Evolutionary conservation across 2,797 vertebrate species (phyloP).

Genomic region (Meda fulgida): DNA sequence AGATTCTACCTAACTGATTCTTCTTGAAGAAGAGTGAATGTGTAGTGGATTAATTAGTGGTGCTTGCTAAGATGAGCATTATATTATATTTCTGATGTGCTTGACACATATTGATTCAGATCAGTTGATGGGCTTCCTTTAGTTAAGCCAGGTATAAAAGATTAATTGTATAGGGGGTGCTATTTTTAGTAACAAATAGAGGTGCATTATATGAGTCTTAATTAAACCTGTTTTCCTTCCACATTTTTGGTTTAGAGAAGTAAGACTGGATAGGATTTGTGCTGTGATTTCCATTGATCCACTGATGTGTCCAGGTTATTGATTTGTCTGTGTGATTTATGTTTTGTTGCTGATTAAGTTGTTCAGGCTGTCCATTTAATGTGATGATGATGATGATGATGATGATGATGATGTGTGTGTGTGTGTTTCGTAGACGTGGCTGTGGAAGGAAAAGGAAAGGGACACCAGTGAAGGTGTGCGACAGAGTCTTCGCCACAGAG

Average conservation of each 20-base stretch:
- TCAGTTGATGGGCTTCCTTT: not conserved
- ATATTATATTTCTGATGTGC: not conserved
- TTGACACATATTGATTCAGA: not conserved
- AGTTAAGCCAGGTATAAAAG: not conserved
- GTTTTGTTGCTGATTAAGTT: slow-evolving; percentile 27
- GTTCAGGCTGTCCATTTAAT: slow-evolving; percentile 9
- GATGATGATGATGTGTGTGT: not conserved
- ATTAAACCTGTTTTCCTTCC: slow-evolving; percentile 10
- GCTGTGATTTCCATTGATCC: slow-evolving; percentile 40
- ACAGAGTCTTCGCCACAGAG: slow-evolving; percentile 77
- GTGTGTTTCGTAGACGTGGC: slow-evolving; percentile 72
- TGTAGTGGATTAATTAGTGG: slow-evolving; percentile 4
- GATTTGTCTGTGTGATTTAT: slow-evolving; percentile 40
- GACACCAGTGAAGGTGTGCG: slow-evolving; percentile 79
- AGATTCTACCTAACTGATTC: not conserved
- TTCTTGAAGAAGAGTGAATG: not conserved
- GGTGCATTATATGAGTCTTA: not conserved
- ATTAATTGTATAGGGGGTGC: not conserved
- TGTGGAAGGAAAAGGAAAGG: slow-evolving; percentile 84
- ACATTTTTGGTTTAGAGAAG: not conserved
- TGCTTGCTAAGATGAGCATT: slow-evolving; percentile 15
- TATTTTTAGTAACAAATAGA: not conserved
- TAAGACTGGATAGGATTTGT: slow-evolving; percentile 11
- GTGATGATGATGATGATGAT: not conserved
- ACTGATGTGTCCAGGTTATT: slow-evolving; percentile 30